Base-by-base conservation (phyloP, 2,888 invertebrate species). In the Agrochola lychnidis region DNA sequence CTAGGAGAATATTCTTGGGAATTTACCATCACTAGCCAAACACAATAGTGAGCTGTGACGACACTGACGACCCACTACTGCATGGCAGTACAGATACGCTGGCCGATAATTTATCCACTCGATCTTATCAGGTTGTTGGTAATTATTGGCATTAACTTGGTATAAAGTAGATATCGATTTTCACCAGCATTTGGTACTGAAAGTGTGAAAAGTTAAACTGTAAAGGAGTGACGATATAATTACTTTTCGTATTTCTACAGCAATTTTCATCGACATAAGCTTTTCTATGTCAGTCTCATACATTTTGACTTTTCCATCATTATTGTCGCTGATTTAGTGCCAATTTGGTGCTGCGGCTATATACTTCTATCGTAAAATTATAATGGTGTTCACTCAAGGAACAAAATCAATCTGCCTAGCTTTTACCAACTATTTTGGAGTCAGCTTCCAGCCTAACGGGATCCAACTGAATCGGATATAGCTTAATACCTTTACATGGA, bases 111-210 rank as follows among this genome's bases (percentile, higher is more conserved):
- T 16, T 42, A 25, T 12, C 6, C 42, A 36, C 36, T 79, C 51
- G 42, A 72, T 73, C 22, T 22, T 73, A 80, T 45, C 36, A 19
- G 42, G 14, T 22, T 51, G 1, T 42, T 12, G 36, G 51, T 51
- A 56, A 57, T 45, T 64, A 45, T 53, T 73, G 22, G 4, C 36
- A 9, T 22, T 25, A 62, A 19, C 10, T 73, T 45, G 16, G 36
- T 53, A 10, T 77, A 36, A 62, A 30, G 12, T 78, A 48, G 19
- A 12, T 77, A 79, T 79, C 7, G 51, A 59, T 78, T 73, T 45
- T 19, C 12, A 51, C 45, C 22, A 25, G n/a, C 42, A 48, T 63
- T 53, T 56, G 36, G 36, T 36, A 16, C 16, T 16, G 16, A 68
- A 36, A 36, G 9, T 30, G 0, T 25, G 16, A 48, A 63, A 40